Evolutionary conservation across 2,113 vertebrate species (phyloP), one percentile per base, ranked within the genome.

Genomic region (Rhynchomys soricoides): DNA sequence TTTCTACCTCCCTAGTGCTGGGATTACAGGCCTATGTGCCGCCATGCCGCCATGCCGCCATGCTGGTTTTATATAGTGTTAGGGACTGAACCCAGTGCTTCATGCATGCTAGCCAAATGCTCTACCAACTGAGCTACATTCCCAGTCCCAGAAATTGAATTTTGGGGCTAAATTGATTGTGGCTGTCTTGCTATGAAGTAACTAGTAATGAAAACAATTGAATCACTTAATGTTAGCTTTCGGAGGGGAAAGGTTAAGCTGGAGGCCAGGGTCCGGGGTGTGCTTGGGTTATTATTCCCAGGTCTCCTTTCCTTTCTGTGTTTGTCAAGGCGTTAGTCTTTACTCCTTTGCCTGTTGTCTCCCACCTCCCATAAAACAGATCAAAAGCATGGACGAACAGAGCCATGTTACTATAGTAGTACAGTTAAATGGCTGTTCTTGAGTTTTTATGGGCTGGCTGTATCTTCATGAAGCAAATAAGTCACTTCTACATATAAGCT

Each of bases 101-200:
- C 37, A 2, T 59, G 52, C 52, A 3, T 82, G 48, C 79, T 59
- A 57, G 37, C 79, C 11, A 59, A 59, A 24, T 59, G 55, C 21
- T 16, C 79, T 16, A 40, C 37, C 55, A 83, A 15, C 21, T 24
- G 52, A 26, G 3, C 78, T 52, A 81, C 48, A 26, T 24, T 16
- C 11, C 34, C 37, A n/a, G 78, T 7, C 52, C 37, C 40, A 59
- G 78, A 24, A 59, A 40, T 59, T 24, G 7, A 59, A 29, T 59
- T 59, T 83, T 83, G 79, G n/a, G 55, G 77, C 2, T 95, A 88
- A 87, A 86, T 96, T 81, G 21, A 24, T 68, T 86, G 50, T 87
- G 66, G 92, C 85, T 85, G n/a, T 96, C 95, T 94, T 88, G 34
- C 91, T 93, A 64, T 29, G 55, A 64, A 85, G 34, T 64, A 21